These are phyloP conservation scores for Acrossocheilus fasciatus DNA, from an alignment of 2,797 vertebrate genomes.

Conservation along the genomic window DNA sequence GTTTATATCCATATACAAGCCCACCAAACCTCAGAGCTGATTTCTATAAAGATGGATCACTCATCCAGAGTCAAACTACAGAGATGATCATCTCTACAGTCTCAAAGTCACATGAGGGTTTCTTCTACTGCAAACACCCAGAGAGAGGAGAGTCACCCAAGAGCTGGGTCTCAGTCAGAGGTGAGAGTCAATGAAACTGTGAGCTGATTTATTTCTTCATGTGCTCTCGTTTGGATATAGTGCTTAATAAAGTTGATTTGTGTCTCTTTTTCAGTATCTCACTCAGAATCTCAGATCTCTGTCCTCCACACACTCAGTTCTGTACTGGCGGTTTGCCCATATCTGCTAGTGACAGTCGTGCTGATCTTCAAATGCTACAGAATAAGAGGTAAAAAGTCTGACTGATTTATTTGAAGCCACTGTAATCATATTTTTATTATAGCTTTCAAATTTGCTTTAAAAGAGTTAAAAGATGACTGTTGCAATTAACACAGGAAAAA, in stretches of 20 bases:
- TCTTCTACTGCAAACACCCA: slow-evolving; percentile 55
- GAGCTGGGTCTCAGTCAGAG: slow-evolving; percentile 56
- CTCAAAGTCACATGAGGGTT: slow-evolving; percentile 61
- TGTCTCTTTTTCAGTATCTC: not conserved
- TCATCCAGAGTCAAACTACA: slow-evolving; percentile 39
- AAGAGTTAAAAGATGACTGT: too few species aligned
- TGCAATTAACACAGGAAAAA: too few species aligned
- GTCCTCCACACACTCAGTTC: slow-evolving; percentile 1
- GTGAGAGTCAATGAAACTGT: not conserved
- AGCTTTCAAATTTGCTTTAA: too few species aligned
- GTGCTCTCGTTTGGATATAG: not conserved
- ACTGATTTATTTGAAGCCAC: not conserved
- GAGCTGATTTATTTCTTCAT: not conserved
- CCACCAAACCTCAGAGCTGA: not conserved
- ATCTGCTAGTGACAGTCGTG: not conserved
- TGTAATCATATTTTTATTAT: too few species aligned
- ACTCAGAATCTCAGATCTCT: slow-evolving; percentile 4
- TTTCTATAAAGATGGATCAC: slow-evolving; percentile 60
- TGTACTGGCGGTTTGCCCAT: not conserved
- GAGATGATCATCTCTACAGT: slow-evolving; percentile 51
- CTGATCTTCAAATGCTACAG: not conserved
- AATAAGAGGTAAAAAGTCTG: not conserved
- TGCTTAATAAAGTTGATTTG: not conserved
- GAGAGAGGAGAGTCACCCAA: slow-evolving; percentile 36
- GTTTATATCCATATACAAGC: not conserved